These are phyloP conservation scores for Eurystomus glaucurus DNA, from an alignment of 2,797 vertebrate species.

Conservation along the genomic window DNA sequence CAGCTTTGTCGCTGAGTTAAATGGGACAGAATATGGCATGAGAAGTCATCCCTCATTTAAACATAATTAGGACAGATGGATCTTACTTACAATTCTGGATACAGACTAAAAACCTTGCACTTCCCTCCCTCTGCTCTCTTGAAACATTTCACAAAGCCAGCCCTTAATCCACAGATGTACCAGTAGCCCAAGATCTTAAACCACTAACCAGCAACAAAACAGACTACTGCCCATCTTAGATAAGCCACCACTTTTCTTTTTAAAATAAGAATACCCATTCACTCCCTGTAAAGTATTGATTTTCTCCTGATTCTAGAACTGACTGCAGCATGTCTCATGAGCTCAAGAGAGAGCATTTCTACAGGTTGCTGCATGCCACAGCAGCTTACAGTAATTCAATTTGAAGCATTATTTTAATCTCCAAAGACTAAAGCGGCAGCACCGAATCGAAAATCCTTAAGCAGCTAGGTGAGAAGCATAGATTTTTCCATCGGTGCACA, in stretches of 20 bases:
- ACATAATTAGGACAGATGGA: slow-evolving; percentile 10
- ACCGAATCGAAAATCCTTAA: slow-evolving; percentile 46
- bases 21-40: background rate
- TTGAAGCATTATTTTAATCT: slow-evolving; percentile 75
- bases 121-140: background rate
- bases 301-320: slow-evolving; percentile 47
- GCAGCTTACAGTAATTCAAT: slow-evolving; percentile 70
- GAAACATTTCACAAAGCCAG: background rate
- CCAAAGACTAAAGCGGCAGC: slow-evolving; percentile 48
- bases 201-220: background rate
- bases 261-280: background rate
- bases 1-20: background rate
- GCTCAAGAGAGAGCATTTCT: slow-evolving; percentile 38
- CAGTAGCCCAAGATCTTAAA: background rate
- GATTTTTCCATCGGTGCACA: slow-evolving; percentile 5
- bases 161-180: background rate
- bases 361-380: slow-evolving; percentile 58
- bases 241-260: background rate
- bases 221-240: background rate
- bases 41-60: background rate
- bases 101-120: background rate
- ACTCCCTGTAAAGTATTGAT: slow-evolving; percentile 26
- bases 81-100: slow-evolving; percentile 12
- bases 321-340: slow-evolving; percentile 20
- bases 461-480: slow-evolving; percentile 9